Percentiles rank a stretch among this genome's conserved stretches.
These are phyloP conservation scores for Xanthorhoe designata DNA, from an alignment of 2,888 invertebrate genomes.

Conservation along the genomic window DNA sequence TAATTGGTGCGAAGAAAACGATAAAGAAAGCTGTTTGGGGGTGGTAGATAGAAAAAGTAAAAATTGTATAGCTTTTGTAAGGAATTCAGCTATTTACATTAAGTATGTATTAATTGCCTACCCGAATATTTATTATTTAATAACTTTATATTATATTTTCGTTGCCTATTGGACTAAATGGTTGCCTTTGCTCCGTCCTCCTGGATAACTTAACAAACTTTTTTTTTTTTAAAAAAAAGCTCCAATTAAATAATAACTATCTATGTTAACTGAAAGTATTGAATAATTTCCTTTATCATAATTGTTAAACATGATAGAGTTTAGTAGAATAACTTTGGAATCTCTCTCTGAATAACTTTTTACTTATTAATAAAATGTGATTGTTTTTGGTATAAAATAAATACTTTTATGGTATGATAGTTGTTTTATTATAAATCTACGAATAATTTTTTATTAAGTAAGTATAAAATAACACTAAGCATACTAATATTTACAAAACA, in stretches of 20 bases:
- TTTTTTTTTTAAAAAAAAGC: conserved; percentile 36
- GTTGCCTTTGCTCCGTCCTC: conserved; percentile 58
- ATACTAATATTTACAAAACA: conserved; percentile 23
- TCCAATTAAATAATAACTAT: conserved; percentile 23
- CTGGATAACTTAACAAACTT: conserved; percentile 43
- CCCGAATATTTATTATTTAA: conserved; percentile 21
- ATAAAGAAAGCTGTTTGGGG: conserved; percentile 1
- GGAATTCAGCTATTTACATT: conserved; percentile 55
- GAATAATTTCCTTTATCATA: conserved; percentile 32
- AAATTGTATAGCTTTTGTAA: conserved; percentile 62
- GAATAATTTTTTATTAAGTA: conserved; percentile 38
- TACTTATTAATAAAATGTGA: conserved; percentile 61
- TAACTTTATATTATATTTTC: conserved; percentile 14
- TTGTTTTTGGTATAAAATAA: conserved; percentile 76
- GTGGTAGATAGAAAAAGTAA: conserved; percentile 35
- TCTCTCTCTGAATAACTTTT: conserved; percentile 49
- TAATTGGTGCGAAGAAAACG: conserved; percentile 7
- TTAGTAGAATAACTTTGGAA: conserved; percentile 49
- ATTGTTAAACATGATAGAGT: conserved; percentile 40
- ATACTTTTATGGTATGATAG: conserved; percentile 59
- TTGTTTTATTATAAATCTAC: conserved; percentile 40
- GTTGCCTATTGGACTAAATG: conserved; percentile 10
- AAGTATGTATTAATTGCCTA: conserved; percentile 31
- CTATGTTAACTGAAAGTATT: conserved; percentile 1
- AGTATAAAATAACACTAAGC: conserved; percentile 12